A percentile compares a stretch with the other conserved stretches of the same genome.
Conservation (phyloP, 2,113 vertebrate genomes). For the Pyxicephalus adspersus region DNA sequence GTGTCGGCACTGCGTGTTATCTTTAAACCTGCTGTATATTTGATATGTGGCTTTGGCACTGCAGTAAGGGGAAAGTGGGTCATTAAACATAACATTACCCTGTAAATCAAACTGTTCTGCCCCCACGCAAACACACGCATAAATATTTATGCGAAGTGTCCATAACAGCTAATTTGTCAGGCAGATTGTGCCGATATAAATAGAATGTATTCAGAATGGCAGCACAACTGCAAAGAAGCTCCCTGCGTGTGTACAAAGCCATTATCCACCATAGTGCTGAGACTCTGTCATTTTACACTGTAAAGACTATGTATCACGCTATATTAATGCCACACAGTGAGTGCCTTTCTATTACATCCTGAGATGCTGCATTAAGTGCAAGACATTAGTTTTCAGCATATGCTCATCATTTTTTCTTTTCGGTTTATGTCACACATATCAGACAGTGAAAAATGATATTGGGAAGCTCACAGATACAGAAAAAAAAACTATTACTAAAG, state of each 20-base stretch:
- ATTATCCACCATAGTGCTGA: conserved; percentile 47
- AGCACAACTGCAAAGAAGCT: conserved; percentile 33
- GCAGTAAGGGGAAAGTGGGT: conserved; percentile 51
- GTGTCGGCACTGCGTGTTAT: conserved; percentile 33
- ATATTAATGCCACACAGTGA: conserved; percentile 55
- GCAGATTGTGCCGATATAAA: conserved; percentile 50
- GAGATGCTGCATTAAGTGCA: conserved; percentile 56
- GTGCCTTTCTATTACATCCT: conserved; percentile 57
- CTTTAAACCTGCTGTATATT: conserved; percentile 33
- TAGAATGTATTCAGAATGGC: conserved; percentile 40
- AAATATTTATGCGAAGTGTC: conserved; percentile 57
- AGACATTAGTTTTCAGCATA: conserved; percentile 55
- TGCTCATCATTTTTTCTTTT: conserved; percentile 56
- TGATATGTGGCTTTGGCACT: conserved; percentile 52
- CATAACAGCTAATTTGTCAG: conserved; percentile 54
- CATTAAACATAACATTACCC: conserved; percentile 57
- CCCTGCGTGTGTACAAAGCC: conserved; percentile 51
- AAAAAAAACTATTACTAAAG: conserved; percentile 41
- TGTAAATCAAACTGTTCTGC: conserved; percentile 57
- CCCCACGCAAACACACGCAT: conserved; percentile 55
- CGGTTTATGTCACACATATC: conserved; percentile 53
- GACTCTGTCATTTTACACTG: conserved; percentile 50
- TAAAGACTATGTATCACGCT: conserved; percentile 52
- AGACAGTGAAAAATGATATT: conserved; percentile 51
- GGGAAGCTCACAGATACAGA: conserved; percentile 37